phyloP scores from a whole-genome alignment of 2,888 invertebrate species.

The Brenthis ino region DNA sequence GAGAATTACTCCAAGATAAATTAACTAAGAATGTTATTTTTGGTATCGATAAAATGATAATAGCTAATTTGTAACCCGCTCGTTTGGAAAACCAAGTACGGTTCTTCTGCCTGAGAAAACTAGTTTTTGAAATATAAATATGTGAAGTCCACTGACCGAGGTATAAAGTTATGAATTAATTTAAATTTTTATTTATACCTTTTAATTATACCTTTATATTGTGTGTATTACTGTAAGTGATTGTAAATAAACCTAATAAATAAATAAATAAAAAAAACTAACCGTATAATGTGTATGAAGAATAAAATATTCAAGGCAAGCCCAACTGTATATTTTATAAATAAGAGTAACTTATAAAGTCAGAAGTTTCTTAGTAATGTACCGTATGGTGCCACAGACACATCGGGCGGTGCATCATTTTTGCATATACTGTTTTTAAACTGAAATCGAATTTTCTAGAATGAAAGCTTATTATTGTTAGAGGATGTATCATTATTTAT shows the following conservation, averaged over 20 bases:
- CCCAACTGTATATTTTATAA: constrained; percentile 39
- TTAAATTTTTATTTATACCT: no score
- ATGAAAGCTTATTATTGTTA: background rate
- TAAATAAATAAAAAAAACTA: background rate
- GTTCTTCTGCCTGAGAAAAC: no score
- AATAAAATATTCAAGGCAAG: constrained; percentile 36
- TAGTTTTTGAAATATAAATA: no score
- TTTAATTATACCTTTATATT: no score
- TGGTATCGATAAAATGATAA: background rate
- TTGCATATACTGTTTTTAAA: constrained; percentile 72
- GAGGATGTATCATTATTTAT: no score
- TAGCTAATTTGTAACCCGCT: background rate
- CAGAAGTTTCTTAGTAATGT: constrained; percentile 28
- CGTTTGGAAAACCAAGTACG: no score
- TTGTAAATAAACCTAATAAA: no score
- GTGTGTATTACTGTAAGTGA: no score
- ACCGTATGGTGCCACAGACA: constrained; percentile 63
- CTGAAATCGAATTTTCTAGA: constrained; percentile 60
- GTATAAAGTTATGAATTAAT: no score
- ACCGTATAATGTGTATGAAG: background rate
- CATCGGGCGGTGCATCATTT: constrained; percentile 70
- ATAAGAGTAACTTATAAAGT: constrained; percentile 37
- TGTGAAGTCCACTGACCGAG: no score
- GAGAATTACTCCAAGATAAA: constrained; percentile 17
- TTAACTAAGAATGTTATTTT: background rate